These are phyloP conservation scores for Dinomys branickii DNA, from an alignment of 2,113 vertebrate genomes.

Conservation along the genomic window DNA sequence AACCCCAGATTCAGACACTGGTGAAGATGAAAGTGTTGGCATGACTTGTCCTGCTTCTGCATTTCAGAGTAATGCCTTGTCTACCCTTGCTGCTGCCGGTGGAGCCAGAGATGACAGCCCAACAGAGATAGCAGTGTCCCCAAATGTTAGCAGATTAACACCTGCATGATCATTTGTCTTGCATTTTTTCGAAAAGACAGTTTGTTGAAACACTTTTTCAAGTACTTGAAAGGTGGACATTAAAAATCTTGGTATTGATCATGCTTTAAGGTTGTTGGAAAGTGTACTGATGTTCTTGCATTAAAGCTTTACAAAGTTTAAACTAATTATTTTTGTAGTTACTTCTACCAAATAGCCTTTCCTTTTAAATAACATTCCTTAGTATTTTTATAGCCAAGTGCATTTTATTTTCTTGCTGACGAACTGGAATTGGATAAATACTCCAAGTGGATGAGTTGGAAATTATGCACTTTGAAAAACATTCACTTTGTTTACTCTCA, in stretches of 20 bases:
- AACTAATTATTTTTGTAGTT: constrained; percentile 98
- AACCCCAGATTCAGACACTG: constrained; percentile 81
- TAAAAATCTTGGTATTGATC: constrained; percentile 88
- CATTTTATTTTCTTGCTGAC: constrained; percentile 86
- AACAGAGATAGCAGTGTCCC: constrained; percentile 74
- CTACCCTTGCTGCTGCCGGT: constrained; percentile 80
- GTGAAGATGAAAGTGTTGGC: constrained; percentile 84
- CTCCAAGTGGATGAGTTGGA: constrained; percentile 75
- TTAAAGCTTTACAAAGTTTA: constrained; percentile 92
- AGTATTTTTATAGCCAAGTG: constrained; percentile 89
- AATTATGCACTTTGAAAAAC: constrained; percentile 80
- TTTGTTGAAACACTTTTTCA: constrained; percentile 81
- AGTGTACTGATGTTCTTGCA: constrained; percentile 89
- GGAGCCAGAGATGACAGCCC: constrained; percentile 84
- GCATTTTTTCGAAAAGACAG: constrained; percentile 75
- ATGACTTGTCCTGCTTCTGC: constrained; percentile 53
- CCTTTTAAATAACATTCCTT: constrained; percentile 91
- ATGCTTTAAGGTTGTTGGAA: constrained; percentile 87
- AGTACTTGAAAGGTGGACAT: constrained; percentile 86
- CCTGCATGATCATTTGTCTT: constrained; percentile 83
- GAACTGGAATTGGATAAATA: constrained; percentile 84
- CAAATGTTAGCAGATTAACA: constrained; percentile 85
- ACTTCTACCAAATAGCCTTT: constrained; percentile 93
- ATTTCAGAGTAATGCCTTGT: constrained; percentile 76
- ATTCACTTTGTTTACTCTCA: constrained; percentile 74